These are phyloP conservation scores for Lucilia cuprina DNA, from an alignment of 1,140 invertebrate species.

Conservation along the genomic window DNA sequence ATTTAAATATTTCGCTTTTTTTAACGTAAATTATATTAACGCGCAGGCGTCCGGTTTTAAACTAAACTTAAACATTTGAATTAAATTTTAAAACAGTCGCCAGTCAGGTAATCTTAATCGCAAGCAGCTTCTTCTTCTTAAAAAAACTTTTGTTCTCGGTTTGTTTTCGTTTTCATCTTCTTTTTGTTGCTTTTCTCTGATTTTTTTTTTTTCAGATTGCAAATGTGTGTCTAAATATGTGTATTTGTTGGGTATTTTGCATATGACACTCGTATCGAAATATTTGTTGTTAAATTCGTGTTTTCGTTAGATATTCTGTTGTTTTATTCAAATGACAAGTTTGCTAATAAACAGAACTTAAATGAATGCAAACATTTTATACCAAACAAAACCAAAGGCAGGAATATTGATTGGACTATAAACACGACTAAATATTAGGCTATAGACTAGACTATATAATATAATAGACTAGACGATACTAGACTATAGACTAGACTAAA, in stretches of 20 bases:
- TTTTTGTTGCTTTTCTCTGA: background rate
- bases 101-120: background rate
- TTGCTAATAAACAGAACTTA: background rate
- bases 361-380: background rate
- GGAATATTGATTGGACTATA: no score
- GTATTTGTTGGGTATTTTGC: background rate
- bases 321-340: background rate
- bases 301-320: background rate
- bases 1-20: no score
- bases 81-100: background rate
- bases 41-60: constrained; percentile 24
- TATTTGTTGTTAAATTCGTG: background rate
- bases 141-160: background rate
- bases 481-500: no score
- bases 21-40: background rate
- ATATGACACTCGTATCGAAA: background rate
- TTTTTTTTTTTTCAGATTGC: background rate
- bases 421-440: no score
- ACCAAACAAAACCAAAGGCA: no score
- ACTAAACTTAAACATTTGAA: constrained; percentile 24
- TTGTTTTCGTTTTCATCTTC: background rate
- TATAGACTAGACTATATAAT: no score
- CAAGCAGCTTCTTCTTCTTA: background rate
- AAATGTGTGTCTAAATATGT: background rate
- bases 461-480: no score